Evolutionary conservation across 2,888 invertebrate genomes (phyloP).

Genomic region (Coremacera marginata): DNA sequence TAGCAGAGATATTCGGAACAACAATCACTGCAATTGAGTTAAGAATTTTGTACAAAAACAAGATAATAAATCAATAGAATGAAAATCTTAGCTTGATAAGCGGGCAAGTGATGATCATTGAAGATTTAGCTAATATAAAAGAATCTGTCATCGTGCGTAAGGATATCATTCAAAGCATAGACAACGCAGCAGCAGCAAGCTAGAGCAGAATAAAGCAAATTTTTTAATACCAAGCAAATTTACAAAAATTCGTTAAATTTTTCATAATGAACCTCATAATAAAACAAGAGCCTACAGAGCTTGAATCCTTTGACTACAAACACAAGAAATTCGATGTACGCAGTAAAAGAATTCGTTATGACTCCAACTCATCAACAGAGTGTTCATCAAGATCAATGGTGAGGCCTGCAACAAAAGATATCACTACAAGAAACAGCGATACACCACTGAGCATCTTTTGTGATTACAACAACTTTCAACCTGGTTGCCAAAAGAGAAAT

Average conservation of each 20-base stretch:
- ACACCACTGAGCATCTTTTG: not conserved
- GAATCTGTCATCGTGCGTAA: conserved; percentile 6
- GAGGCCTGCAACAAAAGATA: not conserved
- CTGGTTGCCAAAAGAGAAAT: not conserved
- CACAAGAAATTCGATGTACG: conserved; percentile 60
- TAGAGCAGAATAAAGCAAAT: no score
- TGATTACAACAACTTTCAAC: not conserved
- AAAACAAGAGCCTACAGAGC: not conserved
- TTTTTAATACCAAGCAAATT: no score
- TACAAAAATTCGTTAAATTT: no score
- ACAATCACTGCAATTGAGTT: not conserved
- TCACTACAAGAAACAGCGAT: not conserved
- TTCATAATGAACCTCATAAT: not conserved
- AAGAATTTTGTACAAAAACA: conserved; percentile 4
- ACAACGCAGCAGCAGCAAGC: conserved; percentile 13
- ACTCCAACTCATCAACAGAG: conserved; percentile 5
- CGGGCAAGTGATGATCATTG: not conserved
- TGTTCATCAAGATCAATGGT: not conserved
- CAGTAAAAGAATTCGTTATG: conserved; percentile 34
- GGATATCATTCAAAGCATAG: conserved; percentile 17
- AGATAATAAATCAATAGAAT: not conserved
- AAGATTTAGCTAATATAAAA: conserved; percentile 22
- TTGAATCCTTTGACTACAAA: conserved; percentile 49
- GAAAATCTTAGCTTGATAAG: not conserved
- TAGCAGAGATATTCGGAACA: not conserved